phyloP scores from a whole-genome alignment of 2,888 invertebrate species.

The Mythimna pallens region DNA sequence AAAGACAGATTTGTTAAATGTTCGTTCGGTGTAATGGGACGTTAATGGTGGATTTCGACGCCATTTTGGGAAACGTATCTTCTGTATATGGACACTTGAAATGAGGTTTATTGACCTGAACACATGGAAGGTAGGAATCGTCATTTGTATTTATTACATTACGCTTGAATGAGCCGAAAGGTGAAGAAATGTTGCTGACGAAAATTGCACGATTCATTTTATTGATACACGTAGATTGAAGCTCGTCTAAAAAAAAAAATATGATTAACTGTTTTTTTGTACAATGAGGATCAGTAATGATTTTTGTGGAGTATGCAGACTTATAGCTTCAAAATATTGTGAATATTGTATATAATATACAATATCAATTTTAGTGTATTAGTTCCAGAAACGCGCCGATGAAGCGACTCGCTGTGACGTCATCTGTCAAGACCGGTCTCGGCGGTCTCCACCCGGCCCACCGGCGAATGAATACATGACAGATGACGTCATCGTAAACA shows the following conservation, averaged over 20 bases:
- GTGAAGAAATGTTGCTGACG: not conserved
- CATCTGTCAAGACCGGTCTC: no score
- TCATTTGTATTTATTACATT: conserved; percentile 27
- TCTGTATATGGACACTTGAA: conserved; percentile 22
- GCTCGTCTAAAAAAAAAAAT: not conserved
- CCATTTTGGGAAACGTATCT: conserved; percentile 31
- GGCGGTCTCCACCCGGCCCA: no score
- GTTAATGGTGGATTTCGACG: conserved; percentile 30
- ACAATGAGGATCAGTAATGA: no score
- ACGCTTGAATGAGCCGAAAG: not conserved
- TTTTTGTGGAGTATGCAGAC: no score
- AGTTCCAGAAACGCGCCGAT: no score
- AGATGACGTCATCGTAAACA: no score
- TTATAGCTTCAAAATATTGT: no score
- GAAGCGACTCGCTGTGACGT: no score
- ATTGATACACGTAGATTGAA: not conserved
- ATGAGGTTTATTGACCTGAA: conserved; percentile 23
- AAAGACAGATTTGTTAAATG: conserved; percentile 44
- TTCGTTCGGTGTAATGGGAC: conserved; percentile 35
- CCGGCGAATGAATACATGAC: no score
- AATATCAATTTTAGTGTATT: no score
- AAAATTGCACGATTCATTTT: not conserved
- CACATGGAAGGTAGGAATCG: conserved; percentile 18
- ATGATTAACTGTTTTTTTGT: no score
- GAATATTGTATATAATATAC: no score